Conservation (phyloP, 2,888 invertebrate species). For the Esperia sulphurella region DNA sequence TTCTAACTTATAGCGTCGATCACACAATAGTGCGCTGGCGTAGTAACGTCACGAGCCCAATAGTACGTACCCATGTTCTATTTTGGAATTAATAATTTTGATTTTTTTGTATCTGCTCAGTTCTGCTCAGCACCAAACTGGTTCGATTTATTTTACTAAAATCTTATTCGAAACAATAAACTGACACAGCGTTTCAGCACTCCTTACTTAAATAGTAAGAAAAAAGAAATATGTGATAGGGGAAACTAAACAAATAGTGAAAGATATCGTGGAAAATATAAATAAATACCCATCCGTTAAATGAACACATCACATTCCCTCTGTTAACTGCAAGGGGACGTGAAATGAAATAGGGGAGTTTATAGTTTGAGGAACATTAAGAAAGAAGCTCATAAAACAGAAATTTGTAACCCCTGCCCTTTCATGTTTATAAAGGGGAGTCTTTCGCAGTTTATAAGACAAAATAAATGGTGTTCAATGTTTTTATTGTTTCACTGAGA, state of each 20-base stretch:
- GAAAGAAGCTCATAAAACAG: constrained; percentile 28
- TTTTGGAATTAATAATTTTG: too few relatives aligned
- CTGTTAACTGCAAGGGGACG: constrained; percentile 22
- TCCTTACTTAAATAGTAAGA: not conserved
- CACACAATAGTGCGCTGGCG: too few relatives aligned
- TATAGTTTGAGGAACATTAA: constrained; percentile 25
- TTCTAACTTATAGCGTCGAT: too few relatives aligned
- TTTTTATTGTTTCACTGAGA: too few relatives aligned
- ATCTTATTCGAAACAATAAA: too few relatives aligned
- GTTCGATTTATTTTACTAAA: too few relatives aligned
- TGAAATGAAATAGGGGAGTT: constrained; percentile 18
- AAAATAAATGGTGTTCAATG: constrained; percentile 3
- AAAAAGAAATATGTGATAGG: not conserved
- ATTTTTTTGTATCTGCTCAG: too few relatives aligned
- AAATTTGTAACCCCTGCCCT: constrained; percentile 20
- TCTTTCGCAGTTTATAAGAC: constrained; percentile 1
- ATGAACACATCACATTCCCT: constrained; percentile 15
- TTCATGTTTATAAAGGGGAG: constrained; percentile 24
- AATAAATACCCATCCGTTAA: constrained; percentile 7
- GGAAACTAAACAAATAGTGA: constrained; percentile 3
- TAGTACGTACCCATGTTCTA: too few relatives aligned
- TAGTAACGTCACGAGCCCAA: too few relatives aligned
- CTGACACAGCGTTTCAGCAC: too few relatives aligned
- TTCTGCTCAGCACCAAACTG: too few relatives aligned
- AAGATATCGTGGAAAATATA: constrained; percentile 5